Evolutionary conservation across 2,113 vertebrate species (phyloP), one percentile per base, ranked within the genome.

Genomic region (Lamprotornis superbus): DNA sequence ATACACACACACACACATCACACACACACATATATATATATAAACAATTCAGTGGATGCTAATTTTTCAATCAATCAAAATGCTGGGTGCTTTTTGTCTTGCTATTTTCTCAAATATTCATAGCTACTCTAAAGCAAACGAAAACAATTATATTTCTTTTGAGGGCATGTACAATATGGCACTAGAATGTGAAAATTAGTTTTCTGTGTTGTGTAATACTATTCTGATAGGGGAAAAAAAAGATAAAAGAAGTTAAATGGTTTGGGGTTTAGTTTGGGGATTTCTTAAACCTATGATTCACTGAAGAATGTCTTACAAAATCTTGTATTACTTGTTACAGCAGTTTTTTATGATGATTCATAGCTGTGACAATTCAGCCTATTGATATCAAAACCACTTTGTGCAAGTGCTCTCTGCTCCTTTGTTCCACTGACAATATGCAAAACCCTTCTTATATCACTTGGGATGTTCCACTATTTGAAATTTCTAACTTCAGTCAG

Each of bases 361-460:
- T 64, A 84, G 68, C 55, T 92, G 67, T 93, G 80, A 94, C 85
- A 96, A 61, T 87, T 73, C 65, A 81, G 64, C 16, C 60, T 90
- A 65, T 35, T 96, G 94, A 93, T 92, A 97, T 56, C 93, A 92
- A 95, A 95, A 92, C 37, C 47, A 40, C 59, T 89, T 69, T 83
- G 73, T 83, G 60, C 68, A 89, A 81, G 68, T 74, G 35, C 24
- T 84, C 70, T 82, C 12, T 31, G 18, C 23, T 89, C 71, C 73
- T 74, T 93, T 94, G 84, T 95, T 96, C 79, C 37, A 44, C 73
- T 44, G 83, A 81, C 50, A 79, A 67, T 49, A 61, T 22, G 40
- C 27, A 70, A 89, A 75, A 30, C 7, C 7, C 31, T 56, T 47
- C 63, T 60, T 73, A 55, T 15, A 50, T 20, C 53, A 63, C 24